Evolutionary conservation across 2,888 invertebrate species (phyloP), one percentile per base, ranked within the genome.

Genomic region (Diarsia dahlii): DNA sequence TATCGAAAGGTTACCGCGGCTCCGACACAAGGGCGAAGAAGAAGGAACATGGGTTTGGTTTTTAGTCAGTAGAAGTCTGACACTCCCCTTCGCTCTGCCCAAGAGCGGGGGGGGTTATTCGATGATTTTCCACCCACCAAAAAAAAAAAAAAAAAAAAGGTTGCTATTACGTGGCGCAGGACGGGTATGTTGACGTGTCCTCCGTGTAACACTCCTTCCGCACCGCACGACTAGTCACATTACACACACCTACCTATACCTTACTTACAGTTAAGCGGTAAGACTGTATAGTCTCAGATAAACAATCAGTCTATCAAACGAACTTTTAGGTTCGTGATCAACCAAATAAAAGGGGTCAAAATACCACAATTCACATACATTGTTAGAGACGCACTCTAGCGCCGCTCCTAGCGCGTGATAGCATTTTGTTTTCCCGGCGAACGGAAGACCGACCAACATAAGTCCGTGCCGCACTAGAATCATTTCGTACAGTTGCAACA

Each of bases 381-480:
- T 97, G 90, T 98, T 98, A 90, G 98, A 98, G 52, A 99, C 97
- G 72, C 98, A 95, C n/a, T 97, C 98, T 60, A 99, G 95, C 1
- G 98, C 98, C 63, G 97, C 97, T 1, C 98, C 99, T n/a, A 99
- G 96, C 48, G 98, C 97, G 82, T 98, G 97, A 91, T 99, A 99
- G 12, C 98, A 97, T 73, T 98, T 97, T 0, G 99, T 99, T 95
- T 99, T 99, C 10, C 99, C 99, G n/a, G 99, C 98, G 94, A 99
- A 99, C 0, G 99, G 99, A 58, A 97, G 94, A 0, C 99, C 99
- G 0, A 99, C 99, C 90, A 99, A 97, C 99, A 99, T 99, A 87
- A 99, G 97, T 0, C 99, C 99, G 93, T 99, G 99, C 39, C 99
- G 97, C 2, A 99, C 99, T 48, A 99, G 97, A 96, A 99, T 99